phyloP scores from a whole-genome alignment of 2,113 vertebrate species.

The Heterotis niloticus region DNA sequence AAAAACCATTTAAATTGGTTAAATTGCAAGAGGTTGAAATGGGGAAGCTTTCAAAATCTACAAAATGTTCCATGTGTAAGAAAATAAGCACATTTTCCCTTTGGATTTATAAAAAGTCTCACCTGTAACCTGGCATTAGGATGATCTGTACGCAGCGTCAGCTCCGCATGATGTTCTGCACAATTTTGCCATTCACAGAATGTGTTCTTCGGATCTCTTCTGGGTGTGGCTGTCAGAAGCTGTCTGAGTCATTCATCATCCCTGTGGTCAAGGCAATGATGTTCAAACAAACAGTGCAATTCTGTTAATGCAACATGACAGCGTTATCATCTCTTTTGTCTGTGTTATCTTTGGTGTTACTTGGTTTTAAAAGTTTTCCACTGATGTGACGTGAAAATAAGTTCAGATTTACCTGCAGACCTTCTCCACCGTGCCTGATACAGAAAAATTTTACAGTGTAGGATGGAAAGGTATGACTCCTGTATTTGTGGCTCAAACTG shows the following conservation, averaged over 20 bases:
- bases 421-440: neutral
- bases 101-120: too few species aligned
- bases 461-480: neutral
- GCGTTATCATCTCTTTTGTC: neutral
- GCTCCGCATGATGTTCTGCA: too few species aligned
- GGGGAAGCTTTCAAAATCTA: too few species aligned
- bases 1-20: too few species aligned
- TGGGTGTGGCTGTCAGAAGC: slow-evolving; percentile 29
- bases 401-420: neutral
- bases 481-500: neutral
- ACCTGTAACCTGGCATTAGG: too few species aligned
- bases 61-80: too few species aligned
- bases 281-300: slow-evolving; percentile 2
- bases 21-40: too few species aligned
- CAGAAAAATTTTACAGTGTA: neutral
- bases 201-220: neutral
- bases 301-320: neutral
- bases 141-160: too few species aligned
- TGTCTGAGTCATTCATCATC: slow-evolving; percentile 23
- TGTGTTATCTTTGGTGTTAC: neutral
- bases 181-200: too few species aligned
- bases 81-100: too few species aligned
- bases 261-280: too few species aligned
- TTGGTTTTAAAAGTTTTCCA: neutral
- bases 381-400: too few species aligned